phyloP scores from a whole-genome alignment of 2,888 invertebrate species.

The Alentia gelatinosa region DNA sequence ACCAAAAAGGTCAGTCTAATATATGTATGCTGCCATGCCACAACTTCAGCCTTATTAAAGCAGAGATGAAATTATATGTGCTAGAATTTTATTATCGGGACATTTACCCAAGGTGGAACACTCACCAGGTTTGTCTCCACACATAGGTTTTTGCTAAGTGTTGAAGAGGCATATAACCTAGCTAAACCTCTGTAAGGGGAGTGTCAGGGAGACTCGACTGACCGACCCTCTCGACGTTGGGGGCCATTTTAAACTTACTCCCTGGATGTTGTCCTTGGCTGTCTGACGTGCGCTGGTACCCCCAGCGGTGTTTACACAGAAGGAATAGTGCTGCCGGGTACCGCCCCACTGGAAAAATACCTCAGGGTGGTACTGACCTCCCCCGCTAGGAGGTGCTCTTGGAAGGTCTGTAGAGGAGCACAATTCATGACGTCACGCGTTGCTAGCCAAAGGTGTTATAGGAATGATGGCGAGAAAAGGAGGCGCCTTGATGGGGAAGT shows the following conservation, averaged over 20 bases:
- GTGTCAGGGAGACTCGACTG: neutral
- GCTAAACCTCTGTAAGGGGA: neutral
- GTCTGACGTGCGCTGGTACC: neutral
- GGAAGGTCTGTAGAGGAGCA: no score
- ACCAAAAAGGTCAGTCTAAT: no score
- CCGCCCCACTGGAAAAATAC: neutral
- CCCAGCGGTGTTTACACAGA: neutral
- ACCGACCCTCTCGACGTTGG: no score
- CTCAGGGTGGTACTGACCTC: neutral
- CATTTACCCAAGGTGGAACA: no score
- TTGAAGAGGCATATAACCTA: no score
- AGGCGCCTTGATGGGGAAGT: neutral
- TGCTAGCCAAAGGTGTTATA: neutral
- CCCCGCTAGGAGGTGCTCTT: neutral
- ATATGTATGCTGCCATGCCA: no score
- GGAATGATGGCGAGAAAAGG: neutral
- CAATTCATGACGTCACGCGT: constrained; percentile 14
- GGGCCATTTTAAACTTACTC: neutral
- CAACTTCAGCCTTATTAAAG: no score
- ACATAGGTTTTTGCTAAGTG: no score
- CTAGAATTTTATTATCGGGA: no score
- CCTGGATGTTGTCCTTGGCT: constrained; percentile 24
- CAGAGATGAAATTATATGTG: no score
- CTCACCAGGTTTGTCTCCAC: no score
- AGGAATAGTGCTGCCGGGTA: neutral